Base-by-base conservation (phyloP, 92 coral and sea anemone species). In the Scolanthus callimorphus region DNA sequence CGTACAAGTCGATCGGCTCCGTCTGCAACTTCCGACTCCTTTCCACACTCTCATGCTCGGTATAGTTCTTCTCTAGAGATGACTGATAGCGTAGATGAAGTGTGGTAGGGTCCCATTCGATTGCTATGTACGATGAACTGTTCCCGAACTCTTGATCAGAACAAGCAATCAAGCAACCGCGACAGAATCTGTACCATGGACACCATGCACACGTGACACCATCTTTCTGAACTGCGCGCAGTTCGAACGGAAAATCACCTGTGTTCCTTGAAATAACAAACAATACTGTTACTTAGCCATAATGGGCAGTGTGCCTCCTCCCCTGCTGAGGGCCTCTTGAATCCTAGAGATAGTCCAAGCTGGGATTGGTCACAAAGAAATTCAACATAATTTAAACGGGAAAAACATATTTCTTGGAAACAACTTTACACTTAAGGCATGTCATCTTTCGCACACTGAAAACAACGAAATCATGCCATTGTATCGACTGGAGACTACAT, bases 71-170 rank as follows among this genome's bases (percentile, higher is more conserved):
- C 66, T 92, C 98, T 23, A 71, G 79, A 11, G 98, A 88, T 44
- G 92, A 83, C 69, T 92, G 98, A 67, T 92, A 92, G 48, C 98
- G 74, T n/a, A 92, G 80, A 37, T 92, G 98, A n/a, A 92, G 91
- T 8, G 98, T 92, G 9, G 98, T 92, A 0, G 98, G 98, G 29
- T 92, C 96, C 98, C 98, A 92, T 46, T 92, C 98, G 39, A 92
- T 81, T 17, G 95, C 96, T 13, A 92, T 64, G 75, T 79, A 92
- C 0, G 91, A 82, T 49, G 97, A 79, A 20, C 91, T 78, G 66
- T 81, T 76, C 38, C 85, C 85, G 60, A 89, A 92, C 67, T 76
- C 89, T 65, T 84, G 89, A 20, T 88, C 91, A 38, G 73, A 83
- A 72, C 90, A 84, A 45, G 70, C 65, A 11, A 92, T 76, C 8